phyloP scores from a whole-genome alignment of 92 coral and sea anemone species.

The Siderastrea siderea region DNA sequence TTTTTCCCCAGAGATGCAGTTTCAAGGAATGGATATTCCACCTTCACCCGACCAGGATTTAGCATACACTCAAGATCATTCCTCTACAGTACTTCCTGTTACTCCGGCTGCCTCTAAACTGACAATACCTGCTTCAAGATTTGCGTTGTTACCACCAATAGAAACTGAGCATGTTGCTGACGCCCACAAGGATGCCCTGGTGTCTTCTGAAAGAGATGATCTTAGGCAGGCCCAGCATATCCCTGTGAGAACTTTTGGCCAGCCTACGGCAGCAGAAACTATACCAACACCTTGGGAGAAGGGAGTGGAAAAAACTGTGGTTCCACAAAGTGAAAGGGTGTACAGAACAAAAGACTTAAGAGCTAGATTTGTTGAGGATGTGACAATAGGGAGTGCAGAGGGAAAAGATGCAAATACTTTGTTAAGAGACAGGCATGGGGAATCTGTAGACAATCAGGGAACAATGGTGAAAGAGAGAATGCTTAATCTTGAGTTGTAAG shows the following conservation, averaged over 20 bases:
- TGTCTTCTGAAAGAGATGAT: slow-evolving; percentile 3
- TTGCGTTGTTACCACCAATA: slow-evolving; percentile 71
- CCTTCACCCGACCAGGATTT: slow-evolving; percentile 48
- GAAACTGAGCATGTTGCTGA: slow-evolving; percentile 43
- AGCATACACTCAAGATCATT: slow-evolving; percentile 18
- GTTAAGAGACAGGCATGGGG: not conserved
- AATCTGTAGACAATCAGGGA: not conserved
- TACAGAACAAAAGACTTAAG: slow-evolving; percentile 12
- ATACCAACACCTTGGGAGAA: not conserved
- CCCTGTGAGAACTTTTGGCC: slow-evolving; percentile 32
- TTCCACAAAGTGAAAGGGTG: not conserved
- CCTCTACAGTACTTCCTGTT: slow-evolving; percentile 64
- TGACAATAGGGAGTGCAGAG: not conserved
- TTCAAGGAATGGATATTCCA: slow-evolving; percentile 71
- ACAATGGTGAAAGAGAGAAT: slow-evolving; percentile 39
- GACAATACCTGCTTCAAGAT: slow-evolving; percentile 70
- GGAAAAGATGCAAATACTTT: not conserved
- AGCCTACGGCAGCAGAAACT: slow-evolving; percentile 13
- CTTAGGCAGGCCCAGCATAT: not conserved
- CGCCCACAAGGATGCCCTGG: not conserved
- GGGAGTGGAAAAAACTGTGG: not conserved
- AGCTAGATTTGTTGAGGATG: slow-evolving; percentile 27
- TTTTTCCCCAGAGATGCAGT: slow-evolving; percentile 75
- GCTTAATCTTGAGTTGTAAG: slow-evolving; percentile 63
- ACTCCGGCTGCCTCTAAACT: slow-evolving; percentile 89